Conservation (phyloP, 2,113 vertebrate genomes). For the Alouatta palliata region DNA sequence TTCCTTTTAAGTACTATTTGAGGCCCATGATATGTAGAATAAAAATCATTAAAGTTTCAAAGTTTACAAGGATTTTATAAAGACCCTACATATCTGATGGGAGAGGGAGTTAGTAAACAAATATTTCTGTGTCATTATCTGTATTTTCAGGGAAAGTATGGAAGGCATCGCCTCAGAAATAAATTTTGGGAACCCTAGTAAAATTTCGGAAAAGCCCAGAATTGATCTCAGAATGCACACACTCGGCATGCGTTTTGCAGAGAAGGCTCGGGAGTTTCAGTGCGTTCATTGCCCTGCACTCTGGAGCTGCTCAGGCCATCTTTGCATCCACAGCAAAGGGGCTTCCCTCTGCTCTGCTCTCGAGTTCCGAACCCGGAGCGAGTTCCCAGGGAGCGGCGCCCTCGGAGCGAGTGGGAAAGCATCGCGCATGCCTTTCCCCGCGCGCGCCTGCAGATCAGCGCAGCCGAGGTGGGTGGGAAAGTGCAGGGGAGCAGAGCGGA, state of each 20-base stretch:
- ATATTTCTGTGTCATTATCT: not conserved
- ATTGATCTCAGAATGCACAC: not conserved
- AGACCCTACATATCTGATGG: not conserved
- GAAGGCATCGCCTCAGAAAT: not conserved
- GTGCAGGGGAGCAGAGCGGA: not conserved
- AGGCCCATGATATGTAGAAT: not conserved
- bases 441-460: not conserved
- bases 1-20: not conserved
- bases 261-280: not conserved
- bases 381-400: not conserved
- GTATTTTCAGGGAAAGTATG: not conserved
- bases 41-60: not conserved
- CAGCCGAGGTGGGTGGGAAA: constrained; percentile 50
- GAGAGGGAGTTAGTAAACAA: not conserved
- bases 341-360: too few relatives aligned
- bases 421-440: not conserved
- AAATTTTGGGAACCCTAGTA: not conserved
- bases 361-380: not conserved
- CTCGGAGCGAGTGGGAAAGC: not conserved
- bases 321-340: rapidly evolving
- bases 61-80: not conserved
- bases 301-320: rapidly evolving
- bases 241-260: not conserved
- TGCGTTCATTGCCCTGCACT: not conserved
- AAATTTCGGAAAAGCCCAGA: not conserved